These are phyloP conservation scores for Lepus townsendii DNA, from an alignment of 2,797 vertebrate species.

Conservation along the genomic window DNA sequence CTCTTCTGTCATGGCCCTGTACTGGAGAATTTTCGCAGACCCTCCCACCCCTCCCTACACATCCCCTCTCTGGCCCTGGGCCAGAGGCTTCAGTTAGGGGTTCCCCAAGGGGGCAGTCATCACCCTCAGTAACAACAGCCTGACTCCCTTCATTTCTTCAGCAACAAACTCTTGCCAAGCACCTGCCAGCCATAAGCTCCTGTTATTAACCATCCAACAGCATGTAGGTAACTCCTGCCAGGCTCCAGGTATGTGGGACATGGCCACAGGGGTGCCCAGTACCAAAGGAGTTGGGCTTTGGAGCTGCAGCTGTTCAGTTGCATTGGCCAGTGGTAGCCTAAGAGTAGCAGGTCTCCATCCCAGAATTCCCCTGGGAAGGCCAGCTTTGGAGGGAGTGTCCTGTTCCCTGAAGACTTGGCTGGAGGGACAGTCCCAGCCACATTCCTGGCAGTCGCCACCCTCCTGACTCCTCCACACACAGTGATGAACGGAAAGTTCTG, in stretches of 20 bases:
- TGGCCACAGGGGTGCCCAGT: neutral
- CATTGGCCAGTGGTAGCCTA: neutral
- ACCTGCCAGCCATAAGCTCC: neutral
- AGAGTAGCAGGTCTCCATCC: neutral
- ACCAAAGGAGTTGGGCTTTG: neutral
- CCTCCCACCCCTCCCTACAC: too few relatives aligned
- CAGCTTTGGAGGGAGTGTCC: neutral
- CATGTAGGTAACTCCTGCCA: neutral
- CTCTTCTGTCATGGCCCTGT: neutral
- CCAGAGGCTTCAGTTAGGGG: neutral
- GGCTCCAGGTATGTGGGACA: neutral
- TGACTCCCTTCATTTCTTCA: neutral
- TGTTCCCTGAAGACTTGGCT: neutral
- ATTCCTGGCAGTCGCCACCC: neutral
- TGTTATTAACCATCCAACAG: neutral
- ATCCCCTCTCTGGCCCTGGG: too few relatives aligned
- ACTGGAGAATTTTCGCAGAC: neutral
- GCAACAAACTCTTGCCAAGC: neutral
- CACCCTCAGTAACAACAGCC: neutral
- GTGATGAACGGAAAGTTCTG: neutral
- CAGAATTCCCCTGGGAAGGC: neutral
- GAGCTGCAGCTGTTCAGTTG: neutral
- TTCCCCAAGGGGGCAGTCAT: neutral
- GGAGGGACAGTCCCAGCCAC: neutral
- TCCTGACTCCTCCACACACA: neutral